phyloP scores from a whole-genome alignment of 1,140 invertebrate species.

The Eumeta japonica region DNA sequence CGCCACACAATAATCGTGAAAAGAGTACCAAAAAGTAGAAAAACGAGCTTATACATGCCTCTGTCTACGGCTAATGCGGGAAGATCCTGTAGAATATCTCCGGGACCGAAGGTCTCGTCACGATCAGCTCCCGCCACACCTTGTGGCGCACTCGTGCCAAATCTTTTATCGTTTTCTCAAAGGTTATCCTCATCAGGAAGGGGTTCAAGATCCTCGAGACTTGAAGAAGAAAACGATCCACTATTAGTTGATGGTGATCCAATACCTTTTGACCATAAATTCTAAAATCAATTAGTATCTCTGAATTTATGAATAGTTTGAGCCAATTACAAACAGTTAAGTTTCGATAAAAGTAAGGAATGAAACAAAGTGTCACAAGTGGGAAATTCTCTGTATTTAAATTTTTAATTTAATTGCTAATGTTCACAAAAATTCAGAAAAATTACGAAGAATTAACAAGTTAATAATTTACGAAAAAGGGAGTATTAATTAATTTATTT shows the following conservation, averaged over 20 bases:
- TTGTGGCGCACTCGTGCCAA: slow-evolving; percentile 59
- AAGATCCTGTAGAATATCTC: slow-evolving; percentile 28
- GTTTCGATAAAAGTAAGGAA: too few species aligned
- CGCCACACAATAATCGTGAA: slow-evolving; percentile 32
- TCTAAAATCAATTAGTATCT: too few species aligned
- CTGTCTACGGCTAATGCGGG: slow-evolving; percentile 34
- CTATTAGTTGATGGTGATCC: slow-evolving; percentile 59
- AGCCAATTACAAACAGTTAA: too few species aligned
- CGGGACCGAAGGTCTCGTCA: slow-evolving; percentile 43
- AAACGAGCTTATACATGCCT: slow-evolving; percentile 62
- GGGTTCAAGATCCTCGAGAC: slow-evolving; percentile 54
- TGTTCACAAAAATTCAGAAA: too few species aligned
- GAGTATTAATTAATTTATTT: too few species aligned
- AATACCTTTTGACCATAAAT: slow-evolving; percentile 51
- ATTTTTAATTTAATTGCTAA: too few species aligned
- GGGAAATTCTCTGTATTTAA: too few species aligned
- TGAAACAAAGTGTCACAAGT: too few species aligned
- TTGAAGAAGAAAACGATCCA: slow-evolving; percentile 62
- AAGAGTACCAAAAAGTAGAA: slow-evolving; percentile 39
- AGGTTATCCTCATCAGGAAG: slow-evolving; percentile 42
- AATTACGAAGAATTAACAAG: too few species aligned
- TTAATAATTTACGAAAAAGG: too few species aligned
- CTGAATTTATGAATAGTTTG: too few species aligned
- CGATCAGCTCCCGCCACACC: slow-evolving; percentile 76
- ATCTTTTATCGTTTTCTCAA: slow-evolving; percentile 52